These are phyloP conservation scores for Hippocampus mohnikei DNA, from an alignment of 2,113 vertebrate species.

Conservation along the genomic window DNA sequence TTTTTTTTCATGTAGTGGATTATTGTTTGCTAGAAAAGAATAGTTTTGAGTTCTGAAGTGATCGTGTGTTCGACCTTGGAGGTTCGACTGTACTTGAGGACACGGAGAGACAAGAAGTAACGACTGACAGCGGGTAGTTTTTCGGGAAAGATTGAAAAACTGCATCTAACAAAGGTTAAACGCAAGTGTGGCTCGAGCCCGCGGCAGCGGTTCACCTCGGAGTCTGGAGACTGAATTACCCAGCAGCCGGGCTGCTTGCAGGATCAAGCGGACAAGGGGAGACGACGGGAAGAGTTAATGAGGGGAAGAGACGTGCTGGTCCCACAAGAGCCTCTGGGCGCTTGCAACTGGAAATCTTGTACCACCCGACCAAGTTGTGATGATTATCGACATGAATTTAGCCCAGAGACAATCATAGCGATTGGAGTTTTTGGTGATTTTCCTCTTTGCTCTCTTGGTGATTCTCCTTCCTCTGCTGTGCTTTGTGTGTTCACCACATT, in stretches of 20 bases:
- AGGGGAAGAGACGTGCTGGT: constrained; percentile 74
- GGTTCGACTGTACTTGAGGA: constrained; percentile 23
- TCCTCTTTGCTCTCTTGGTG: constrained; percentile 49
- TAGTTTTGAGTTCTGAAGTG: background rate
- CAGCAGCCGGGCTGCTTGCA: constrained; percentile 67
- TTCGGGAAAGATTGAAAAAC: constrained; percentile 40
- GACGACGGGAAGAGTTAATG: constrained; percentile 77
- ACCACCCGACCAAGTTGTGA: constrained; percentile 51
- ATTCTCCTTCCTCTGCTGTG: constrained; percentile 32
- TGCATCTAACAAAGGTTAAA: constrained; percentile 58
- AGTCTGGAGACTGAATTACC: constrained; percentile 76
- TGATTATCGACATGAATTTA: constrained; percentile 74
- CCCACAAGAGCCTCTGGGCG: constrained; percentile 62
- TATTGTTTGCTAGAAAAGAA: background rate
- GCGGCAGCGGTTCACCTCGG: constrained; percentile 75
- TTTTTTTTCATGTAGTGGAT: background rate
- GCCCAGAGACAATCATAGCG: constrained; percentile 72
- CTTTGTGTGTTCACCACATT: constrained; percentile 30
- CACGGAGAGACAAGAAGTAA: constrained; percentile 33
- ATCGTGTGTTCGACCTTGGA: background rate
- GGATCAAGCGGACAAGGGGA: constrained; percentile 75
- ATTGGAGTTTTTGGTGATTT: constrained; percentile 65
- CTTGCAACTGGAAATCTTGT: constrained; percentile 50
- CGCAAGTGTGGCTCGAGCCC: constrained; percentile 53
- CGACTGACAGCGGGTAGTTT: constrained; percentile 28